Percentiles rank a stretch among this genome's conserved stretches.
Conservation (phyloP, 2,797 vertebrate species). For the Falco berigora region DNA sequence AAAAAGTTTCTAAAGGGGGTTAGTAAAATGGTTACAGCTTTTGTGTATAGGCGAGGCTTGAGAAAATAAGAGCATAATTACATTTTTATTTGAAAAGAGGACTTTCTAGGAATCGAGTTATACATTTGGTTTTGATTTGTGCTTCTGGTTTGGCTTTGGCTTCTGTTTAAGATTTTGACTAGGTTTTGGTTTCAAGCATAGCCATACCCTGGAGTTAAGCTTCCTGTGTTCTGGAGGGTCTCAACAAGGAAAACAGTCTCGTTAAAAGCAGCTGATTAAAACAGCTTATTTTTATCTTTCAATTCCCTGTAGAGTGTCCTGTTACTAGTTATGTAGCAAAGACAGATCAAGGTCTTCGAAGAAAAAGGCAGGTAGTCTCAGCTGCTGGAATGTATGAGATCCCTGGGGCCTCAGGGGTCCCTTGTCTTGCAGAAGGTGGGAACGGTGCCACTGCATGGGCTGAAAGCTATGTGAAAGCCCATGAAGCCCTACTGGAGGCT, state of each 20-base stretch:
- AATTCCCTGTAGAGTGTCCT: neutral
- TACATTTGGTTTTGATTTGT: constrained; percentile 34
- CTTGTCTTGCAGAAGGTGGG: neutral
- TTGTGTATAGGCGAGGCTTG: neutral
- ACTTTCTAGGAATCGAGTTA: constrained; percentile 43
- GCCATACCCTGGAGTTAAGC: neutral
- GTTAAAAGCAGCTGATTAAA: neutral
- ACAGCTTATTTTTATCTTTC: neutral
- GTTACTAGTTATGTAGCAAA: neutral
- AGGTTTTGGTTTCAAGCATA: neutral
- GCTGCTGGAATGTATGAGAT: neutral
- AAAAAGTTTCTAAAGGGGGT: neutral
- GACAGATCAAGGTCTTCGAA: neutral
- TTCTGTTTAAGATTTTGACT: neutral
- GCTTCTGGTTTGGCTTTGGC: neutral
- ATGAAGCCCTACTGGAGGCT: neutral
- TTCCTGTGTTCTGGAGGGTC: neutral
- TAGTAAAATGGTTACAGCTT: neutral
- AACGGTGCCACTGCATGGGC: neutral
- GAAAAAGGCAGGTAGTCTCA: neutral
- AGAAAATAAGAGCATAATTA: neutral
- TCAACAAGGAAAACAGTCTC: neutral
- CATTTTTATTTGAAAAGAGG: neutral
- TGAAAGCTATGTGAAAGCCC: fast-evolving
- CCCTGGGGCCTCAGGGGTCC: neutral